Base-by-base conservation (phyloP, 1,140 invertebrate species). In the Phenacoccus solenopsis region DNA sequence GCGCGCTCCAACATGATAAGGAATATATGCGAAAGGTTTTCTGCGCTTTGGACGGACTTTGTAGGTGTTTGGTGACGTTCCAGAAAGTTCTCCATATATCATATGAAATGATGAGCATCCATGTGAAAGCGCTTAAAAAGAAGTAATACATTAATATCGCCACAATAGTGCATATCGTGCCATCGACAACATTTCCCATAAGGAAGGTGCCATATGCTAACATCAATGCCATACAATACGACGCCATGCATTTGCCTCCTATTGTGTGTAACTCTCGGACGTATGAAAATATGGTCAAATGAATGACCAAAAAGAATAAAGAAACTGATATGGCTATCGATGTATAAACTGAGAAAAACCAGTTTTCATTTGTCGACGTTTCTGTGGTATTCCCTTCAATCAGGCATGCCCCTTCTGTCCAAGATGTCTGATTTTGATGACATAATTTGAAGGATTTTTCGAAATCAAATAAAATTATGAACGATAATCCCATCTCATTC, bases 41-140 rank as follows among this genome's bases (percentile, higher is more conserved):
- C 74, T 76, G 76, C 69, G 81, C 78, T 22, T 74, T 75, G 28
- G 76, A 80, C 28, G 75, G 70, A 32, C 75, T 78, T 49, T 81
- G 70, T 1, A 84, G 74, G 71, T 84, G 79, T n/a, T 77, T 76
- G 0, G 83, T 83, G 1, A 82, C 82, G 71, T 81, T 70, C 67
- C 77, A 74, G 7, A 85, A 76, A 20, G 84, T 84, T 27, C 79
- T 74, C 77, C 80, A 85, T 1, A 85, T 79, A 73, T 85, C 85
- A 74, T 81, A 85, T 0, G 84, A 79, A 76, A 86, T 81, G 1
- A 83, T 80, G 38, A 82, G 81, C 81, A 84, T 85, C 85, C 85
- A 86, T 70, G 81, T 82, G 73, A 86, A 86, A 0, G 84, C 79
- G 0, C 81, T 78, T 25, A 85, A 77, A 73, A 84, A 83, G 28